phyloP scores from a whole-genome alignment of 92 coral and sea anemone species.

The Bergia puertoricense region DNA sequence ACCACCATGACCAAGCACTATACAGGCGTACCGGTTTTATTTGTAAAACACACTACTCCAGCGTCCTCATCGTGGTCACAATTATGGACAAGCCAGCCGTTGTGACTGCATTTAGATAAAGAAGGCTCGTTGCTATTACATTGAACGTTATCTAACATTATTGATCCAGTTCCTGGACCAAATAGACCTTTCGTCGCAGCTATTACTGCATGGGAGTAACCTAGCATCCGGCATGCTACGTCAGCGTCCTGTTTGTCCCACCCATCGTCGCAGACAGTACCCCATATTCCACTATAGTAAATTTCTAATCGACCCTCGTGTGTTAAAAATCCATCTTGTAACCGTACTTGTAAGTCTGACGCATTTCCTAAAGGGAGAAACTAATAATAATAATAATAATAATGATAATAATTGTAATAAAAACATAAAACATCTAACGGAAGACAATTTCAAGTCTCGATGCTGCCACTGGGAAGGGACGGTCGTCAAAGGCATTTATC shows the following conservation, averaged over 20 bases:
- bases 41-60: background rate
- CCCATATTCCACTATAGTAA: conserved; percentile 21
- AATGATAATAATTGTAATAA: too few species aligned
- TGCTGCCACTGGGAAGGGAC: too few species aligned
- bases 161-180: background rate
- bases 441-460: too few species aligned
- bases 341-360: conserved; percentile 3
- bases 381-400: background rate
- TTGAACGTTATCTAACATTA: background rate
- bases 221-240: conserved; percentile 23
- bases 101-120: background rate
- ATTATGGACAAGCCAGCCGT: background rate
- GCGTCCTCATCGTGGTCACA: background rate
- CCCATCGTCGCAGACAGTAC: background rate
- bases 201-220: background rate
- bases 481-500: too few species aligned
- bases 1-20: background rate
- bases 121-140: conserved; percentile 6
- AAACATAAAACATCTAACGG: too few species aligned
- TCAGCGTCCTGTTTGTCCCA: conserved; percentile 29
- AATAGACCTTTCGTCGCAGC: background rate
- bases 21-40: background rate
- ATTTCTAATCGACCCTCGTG: conserved; percentile 23
- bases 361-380: conserved; percentile 4
- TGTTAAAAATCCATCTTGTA: conserved; percentile 2